Percentiles rank a stretch among this genome's conserved stretches.
Conservation (phyloP, 2,888 invertebrate species). For the Pharmacophagus antenor region DNA sequence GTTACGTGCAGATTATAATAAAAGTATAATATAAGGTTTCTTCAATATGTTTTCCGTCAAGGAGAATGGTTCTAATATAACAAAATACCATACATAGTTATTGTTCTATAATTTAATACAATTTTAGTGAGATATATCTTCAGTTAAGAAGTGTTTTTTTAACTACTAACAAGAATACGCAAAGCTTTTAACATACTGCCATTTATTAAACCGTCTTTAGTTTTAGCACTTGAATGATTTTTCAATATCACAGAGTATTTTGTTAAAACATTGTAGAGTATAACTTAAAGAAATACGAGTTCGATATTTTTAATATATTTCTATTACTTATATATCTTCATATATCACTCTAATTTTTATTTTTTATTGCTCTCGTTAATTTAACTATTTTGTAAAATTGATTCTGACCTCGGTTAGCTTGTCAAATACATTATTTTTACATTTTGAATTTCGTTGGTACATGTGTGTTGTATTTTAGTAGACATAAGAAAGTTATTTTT, state of each 20-base stretch:
- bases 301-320: too few species aligned
- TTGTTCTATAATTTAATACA: neutral
- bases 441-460: too few species aligned
- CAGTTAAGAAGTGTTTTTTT: neutral
- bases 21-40: conserved; percentile 1
- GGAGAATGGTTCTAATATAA: conserved; percentile 5
- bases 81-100: neutral
- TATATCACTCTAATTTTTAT: neutral
- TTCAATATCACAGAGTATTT: neutral
- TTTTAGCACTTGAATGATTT: neutral
- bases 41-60: neutral
- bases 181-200: neutral
- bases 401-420: too few species aligned
- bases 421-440: too few species aligned
- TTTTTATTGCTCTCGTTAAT: too few species aligned
- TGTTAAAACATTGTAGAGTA: neutral
- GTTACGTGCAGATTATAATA: neutral
- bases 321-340: neutral
- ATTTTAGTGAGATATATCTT: neutral
- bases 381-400: too few species aligned
- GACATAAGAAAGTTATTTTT: neutral
- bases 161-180: neutral
- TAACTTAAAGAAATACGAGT: neutral
- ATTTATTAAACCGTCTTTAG: neutral
- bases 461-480: neutral